phyloP scores from a whole-genome alignment of 2,797 vertebrate species.

The Graptemys geographica region DNA sequence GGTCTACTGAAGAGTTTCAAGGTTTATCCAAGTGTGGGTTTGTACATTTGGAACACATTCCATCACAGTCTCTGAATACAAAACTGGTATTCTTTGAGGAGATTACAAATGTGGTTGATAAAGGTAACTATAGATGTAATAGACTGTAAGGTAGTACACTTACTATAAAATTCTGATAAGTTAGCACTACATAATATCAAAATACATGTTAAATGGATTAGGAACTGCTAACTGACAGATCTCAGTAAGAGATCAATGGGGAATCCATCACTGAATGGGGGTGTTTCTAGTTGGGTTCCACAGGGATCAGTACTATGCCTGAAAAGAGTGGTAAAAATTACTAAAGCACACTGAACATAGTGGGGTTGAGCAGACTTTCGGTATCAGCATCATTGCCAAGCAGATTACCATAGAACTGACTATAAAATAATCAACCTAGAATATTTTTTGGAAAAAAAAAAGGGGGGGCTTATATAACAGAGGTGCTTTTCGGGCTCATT shows the following conservation, averaged over 20 bases:
- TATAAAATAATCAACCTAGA: too few species aligned
- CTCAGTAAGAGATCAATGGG: neutral
- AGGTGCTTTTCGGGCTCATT: neutral
- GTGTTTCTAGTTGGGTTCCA: neutral
- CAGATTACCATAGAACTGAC: neutral
- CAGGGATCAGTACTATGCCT: too few species aligned
- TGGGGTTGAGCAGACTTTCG: neutral
- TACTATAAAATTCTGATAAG: slow-evolving; percentile 27
- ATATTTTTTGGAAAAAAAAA: too few species aligned
- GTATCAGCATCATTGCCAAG: neutral
- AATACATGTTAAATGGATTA: slow-evolving; percentile 13
- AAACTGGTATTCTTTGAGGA: neutral
- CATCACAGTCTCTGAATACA: neutral
- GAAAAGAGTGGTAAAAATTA: neutral
- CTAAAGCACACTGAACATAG: neutral
- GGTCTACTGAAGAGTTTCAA: neutral
- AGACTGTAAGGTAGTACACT: slow-evolving; percentile 19
- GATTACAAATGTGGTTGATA: neutral
- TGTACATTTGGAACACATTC: neutral
- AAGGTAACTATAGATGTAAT: neutral
- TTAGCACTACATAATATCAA: neutral
- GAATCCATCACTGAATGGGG: neutral
- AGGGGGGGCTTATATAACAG: neutral
- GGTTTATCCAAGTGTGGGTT: neutral
- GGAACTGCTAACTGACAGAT: neutral